A percentile compares a stretch with the other conserved stretches of the same genome.
Evolutionary conservation across 2,888 invertebrate species (phyloP).

Genomic region (Dimorphilus gyrociliatus): DNA sequence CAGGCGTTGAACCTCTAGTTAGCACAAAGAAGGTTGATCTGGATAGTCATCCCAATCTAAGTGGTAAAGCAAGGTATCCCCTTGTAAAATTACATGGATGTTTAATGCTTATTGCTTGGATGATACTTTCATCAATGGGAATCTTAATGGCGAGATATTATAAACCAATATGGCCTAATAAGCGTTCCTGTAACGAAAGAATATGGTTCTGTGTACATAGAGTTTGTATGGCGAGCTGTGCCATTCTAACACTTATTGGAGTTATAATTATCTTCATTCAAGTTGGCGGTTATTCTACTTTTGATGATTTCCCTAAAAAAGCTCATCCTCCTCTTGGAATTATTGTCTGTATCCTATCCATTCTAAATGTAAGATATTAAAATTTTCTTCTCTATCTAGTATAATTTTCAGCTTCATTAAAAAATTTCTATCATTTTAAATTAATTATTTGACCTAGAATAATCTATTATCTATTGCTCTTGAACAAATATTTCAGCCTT

Average conservation of each 20-base stretch:
- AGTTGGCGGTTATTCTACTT: slow-evolving; percentile 22
- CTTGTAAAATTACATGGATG: slow-evolving; percentile 34
- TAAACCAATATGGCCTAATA: slow-evolving; percentile 31
- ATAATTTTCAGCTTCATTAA: too few relatives aligned
- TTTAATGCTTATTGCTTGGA: slow-evolving; percentile 36
- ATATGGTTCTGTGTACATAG: slow-evolving; percentile 36
- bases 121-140: slow-evolving; percentile 30
- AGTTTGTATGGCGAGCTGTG: slow-evolving; percentile 13
- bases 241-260: slow-evolving; percentile 18
- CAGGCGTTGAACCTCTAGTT: slow-evolving; percentile 12
- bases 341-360: slow-evolving; percentile 28
- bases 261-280: slow-evolving; percentile 32
- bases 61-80: slow-evolving; percentile 20
- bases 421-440: too few relatives aligned
- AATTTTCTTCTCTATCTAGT: too few relatives aligned
- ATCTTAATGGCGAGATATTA: slow-evolving; percentile 32
- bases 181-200: slow-evolving; percentile 18
- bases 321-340: slow-evolving; percentile 38
- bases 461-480: too few relatives aligned
- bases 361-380: slow-evolving; percentile 36
- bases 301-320: slow-evolving; percentile 18
- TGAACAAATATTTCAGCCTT: too few relatives aligned
- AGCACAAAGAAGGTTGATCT: slow-evolving; percentile 14
- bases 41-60: slow-evolving; percentile 9
- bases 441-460: too few relatives aligned